These are phyloP conservation scores for Poeciliopsis retropinna DNA, from an alignment of 2,113 vertebrate species.

Conservation along the genomic window DNA sequence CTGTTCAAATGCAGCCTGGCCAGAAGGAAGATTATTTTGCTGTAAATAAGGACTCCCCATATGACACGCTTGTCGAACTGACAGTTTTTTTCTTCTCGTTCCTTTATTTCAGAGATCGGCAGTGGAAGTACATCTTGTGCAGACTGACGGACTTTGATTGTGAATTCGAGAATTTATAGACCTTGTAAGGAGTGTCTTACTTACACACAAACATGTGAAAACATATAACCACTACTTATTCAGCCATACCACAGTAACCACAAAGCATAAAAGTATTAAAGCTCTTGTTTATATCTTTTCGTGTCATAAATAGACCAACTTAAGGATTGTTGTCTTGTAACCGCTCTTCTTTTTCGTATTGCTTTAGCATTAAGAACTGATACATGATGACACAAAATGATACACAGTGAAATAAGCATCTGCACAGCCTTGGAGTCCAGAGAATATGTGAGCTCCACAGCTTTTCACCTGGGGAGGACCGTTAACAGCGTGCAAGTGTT, in stretches of 20 bases:
- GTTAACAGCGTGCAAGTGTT: conserved; percentile 18
- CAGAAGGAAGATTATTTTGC: background rate
- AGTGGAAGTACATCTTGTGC: conserved; percentile 98
- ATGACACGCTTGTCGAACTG: background rate
- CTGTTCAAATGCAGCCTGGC: background rate
- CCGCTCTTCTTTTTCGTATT: conserved; percentile 8
- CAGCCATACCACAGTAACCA: conserved; percentile 21
- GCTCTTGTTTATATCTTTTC: conserved; percentile 31
- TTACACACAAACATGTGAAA: conserved; percentile 12
- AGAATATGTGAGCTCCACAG: background rate
- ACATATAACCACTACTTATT: conserved; percentile 33
- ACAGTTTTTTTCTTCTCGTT: conserved; percentile 34
- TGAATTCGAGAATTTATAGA: conserved; percentile 88
- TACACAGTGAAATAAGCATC: conserved; percentile 16
- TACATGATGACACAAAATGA: conserved; percentile 4
- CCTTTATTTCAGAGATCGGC: conserved; percentile 87
- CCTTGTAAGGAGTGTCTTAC: conserved; percentile 8
- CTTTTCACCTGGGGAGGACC: conserved; percentile 22
- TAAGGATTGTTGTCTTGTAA: conserved; percentile 19
- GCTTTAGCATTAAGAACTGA: conserved; percentile 23
- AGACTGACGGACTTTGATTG: conserved; percentile 96
- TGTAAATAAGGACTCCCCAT: background rate
- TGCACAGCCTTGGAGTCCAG: background rate
- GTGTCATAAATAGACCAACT: conserved; percentile 10
- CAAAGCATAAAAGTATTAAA: background rate